A percentile compares a stretch with the other conserved stretches of the same genome.
phyloP scores from a whole-genome alignment of 2,888 invertebrate genomes.

The Eupithecia tripunctaria region DNA sequence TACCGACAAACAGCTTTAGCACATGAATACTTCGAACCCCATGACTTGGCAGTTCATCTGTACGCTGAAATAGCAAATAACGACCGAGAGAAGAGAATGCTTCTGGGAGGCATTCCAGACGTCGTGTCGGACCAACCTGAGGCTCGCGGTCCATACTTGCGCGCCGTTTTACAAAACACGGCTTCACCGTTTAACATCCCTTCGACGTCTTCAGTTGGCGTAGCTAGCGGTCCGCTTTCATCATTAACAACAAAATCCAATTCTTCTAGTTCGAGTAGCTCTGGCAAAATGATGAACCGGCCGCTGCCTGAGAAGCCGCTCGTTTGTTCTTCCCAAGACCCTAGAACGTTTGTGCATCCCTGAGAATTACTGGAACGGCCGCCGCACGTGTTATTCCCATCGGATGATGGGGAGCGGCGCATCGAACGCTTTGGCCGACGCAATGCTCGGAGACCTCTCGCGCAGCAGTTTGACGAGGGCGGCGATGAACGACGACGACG shows the following conservation, averaged over 20 bases:
- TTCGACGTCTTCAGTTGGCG: constrained; percentile 44
- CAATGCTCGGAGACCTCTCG: neutral
- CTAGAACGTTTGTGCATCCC: constrained; percentile 60
- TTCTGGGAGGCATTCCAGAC: constrained; percentile 74
- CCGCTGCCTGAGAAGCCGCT: constrained; percentile 88
- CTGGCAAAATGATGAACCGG: constrained; percentile 86
- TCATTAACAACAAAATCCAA: constrained; percentile 60
- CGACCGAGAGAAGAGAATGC: constrained; percentile 65
- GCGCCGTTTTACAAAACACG: constrained; percentile 80
- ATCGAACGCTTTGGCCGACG: neutral
- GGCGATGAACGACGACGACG: neutral
- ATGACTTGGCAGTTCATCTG: constrained; percentile 83
- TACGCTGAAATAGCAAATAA: constrained; percentile 86
- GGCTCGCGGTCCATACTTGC: constrained; percentile 85
- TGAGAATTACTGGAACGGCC: constrained; percentile 52
- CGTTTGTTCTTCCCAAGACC: constrained; percentile 67
- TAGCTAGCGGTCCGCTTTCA: constrained; percentile 49
- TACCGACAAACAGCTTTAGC: constrained; percentile 72
- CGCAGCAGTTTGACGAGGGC: neutral
- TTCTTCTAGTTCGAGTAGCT: constrained; percentile 64
- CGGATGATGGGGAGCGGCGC: neutral
- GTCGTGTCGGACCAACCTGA: constrained; percentile 70
- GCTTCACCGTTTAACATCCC: constrained; percentile 47
- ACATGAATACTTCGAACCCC: constrained; percentile 82
- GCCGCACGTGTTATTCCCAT: constrained; percentile 27